These are phyloP conservation scores for Catostomus latipinnis DNA, from an alignment of 2,797 vertebrate species.

Conservation along the genomic window DNA sequence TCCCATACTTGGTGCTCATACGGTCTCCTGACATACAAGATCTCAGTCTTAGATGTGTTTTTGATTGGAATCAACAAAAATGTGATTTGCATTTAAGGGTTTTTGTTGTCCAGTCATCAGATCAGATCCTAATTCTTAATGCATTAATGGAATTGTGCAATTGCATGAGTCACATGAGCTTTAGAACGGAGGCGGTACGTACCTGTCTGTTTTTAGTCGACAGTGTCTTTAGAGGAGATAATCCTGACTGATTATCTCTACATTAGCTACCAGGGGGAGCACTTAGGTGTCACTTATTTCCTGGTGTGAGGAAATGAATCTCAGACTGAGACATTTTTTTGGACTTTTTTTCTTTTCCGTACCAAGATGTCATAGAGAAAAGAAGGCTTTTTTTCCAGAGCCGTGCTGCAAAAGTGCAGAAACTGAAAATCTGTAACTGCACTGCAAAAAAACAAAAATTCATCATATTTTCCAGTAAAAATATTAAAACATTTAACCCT, in stretches of 20 bases:
- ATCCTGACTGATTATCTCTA: constrained; percentile 48
- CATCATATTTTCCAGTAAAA: too few species aligned
- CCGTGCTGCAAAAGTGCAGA: constrained; percentile 26
- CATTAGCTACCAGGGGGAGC: constrained; percentile 46
- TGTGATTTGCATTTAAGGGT: too few species aligned
- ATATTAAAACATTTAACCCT: too few species aligned
- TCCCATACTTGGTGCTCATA: too few species aligned
- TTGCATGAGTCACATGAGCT: constrained; percentile 30
- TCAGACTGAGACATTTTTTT: constrained; percentile 55
- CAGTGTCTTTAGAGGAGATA: constrained; percentile 38
- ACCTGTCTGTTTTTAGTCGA: constrained; percentile 47
- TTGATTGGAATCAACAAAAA: too few species aligned
- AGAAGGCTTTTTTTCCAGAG: background rate
- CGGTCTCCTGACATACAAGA: too few species aligned
- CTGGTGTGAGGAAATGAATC: constrained; percentile 57
- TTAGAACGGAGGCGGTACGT: background rate
- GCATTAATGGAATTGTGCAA: constrained; percentile 52
- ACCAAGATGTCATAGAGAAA: too few species aligned
- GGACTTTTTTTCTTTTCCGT: constrained; percentile 1
- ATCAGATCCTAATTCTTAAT: constrained; percentile 51
- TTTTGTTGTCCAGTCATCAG: constrained; percentile 26
- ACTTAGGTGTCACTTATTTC: constrained; percentile 49
- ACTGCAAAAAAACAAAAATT: constrained; percentile 1
- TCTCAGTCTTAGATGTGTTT: too few species aligned
- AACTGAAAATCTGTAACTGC: constrained; percentile 55